Evolutionary conservation across 2,113 vertebrate species (phyloP).

Genomic region (Pterocles burchelli): DNA sequence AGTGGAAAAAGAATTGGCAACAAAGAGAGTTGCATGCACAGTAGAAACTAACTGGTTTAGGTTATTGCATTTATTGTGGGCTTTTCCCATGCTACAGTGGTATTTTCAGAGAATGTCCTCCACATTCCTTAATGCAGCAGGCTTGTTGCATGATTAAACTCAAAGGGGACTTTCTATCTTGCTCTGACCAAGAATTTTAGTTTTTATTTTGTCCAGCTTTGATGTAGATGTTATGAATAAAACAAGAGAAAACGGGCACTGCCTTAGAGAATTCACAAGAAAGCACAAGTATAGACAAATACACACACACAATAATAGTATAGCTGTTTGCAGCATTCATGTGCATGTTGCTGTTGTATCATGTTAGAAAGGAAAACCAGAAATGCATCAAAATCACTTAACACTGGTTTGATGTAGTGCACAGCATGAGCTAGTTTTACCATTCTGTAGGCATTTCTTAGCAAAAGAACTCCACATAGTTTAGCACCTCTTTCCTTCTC

Average conservation of each 20-base stretch:
- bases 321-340: neutral
- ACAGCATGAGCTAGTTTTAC: neutral
- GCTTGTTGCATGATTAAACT: neutral
- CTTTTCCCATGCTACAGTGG: neutral
- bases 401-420: neutral
- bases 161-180: neutral
- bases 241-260: neutral
- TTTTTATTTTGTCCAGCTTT: neutral
- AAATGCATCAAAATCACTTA: rapidly evolving
- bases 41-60: neutral
- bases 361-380: neutral
- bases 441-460: neutral
- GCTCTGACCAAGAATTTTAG: neutral
- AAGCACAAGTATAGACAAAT: neutral
- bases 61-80: neutral
- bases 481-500: neutral
- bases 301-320: rapidly evolving
- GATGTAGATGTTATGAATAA: neutral
- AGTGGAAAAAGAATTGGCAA: neutral
- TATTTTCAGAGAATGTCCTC: neutral
- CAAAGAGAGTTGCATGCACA: neutral
- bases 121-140: neutral
- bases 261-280: neutral
- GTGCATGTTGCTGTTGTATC: neutral
- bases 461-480: neutral